Evolutionary conservation across 2,113 vertebrate species (phyloP).

Genomic region (Xiphorhynchus elegans): DNA sequence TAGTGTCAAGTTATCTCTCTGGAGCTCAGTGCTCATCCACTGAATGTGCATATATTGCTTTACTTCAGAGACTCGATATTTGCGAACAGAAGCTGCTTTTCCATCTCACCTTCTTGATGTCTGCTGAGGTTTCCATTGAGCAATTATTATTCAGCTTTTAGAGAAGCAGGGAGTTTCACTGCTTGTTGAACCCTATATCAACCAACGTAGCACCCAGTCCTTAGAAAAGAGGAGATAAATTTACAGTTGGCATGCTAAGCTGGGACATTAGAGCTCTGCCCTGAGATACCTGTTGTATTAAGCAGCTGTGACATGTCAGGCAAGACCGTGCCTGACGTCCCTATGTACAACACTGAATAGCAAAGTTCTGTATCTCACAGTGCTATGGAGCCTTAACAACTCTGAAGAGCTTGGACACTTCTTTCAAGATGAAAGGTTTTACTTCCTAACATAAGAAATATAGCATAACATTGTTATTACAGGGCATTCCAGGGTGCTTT

Average conservation of each 20-base stretch:
- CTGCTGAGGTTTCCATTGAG: background rate
- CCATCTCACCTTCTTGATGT: background rate
- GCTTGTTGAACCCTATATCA: background rate
- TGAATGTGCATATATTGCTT: background rate
- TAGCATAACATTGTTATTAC: background rate
- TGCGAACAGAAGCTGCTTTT: background rate
- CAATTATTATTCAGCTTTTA: background rate
- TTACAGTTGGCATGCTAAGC: background rate
- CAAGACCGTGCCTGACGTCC: background rate
- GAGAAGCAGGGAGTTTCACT: background rate
- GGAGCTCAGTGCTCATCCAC: background rate
- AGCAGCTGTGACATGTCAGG: background rate
- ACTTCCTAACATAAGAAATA: background rate
- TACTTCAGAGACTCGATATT: background rate
- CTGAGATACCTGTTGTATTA: background rate
- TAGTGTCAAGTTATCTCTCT: constrained; percentile 40
- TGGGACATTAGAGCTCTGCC: fast-evolving
- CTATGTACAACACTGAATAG: background rate
- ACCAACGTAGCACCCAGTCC: background rate
- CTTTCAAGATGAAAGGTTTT: background rate
- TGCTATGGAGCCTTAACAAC: background rate
- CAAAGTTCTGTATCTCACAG: background rate
- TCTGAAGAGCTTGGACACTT: background rate
- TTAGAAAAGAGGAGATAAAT: background rate
- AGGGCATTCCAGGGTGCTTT: background rate